These are phyloP conservation scores for Vultur gryphus DNA, from an alignment of 2,797 vertebrate species.

Conservation along the genomic window DNA sequence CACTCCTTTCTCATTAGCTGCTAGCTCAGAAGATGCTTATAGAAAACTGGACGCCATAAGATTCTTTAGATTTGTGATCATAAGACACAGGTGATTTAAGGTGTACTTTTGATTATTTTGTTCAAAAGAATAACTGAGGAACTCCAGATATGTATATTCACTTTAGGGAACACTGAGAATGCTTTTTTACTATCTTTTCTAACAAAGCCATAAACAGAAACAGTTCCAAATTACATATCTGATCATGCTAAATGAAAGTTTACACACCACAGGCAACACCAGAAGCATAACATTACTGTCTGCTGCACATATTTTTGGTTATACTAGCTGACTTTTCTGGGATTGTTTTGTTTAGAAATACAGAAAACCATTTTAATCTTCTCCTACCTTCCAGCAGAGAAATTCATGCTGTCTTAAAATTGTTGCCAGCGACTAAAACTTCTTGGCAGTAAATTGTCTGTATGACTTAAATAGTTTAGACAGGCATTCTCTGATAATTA, in stretches of 20 bases:
- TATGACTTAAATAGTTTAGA: not conserved
- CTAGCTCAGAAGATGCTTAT: not conserved
- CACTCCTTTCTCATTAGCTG: not conserved
- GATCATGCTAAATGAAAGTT: not conserved
- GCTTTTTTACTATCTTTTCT: not conserved
- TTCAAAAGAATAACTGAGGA: not conserved
- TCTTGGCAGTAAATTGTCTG: not conserved
- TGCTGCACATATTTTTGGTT: not conserved
- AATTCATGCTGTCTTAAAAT: not conserved
- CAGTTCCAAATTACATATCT: not conserved
- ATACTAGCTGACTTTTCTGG: not conserved
- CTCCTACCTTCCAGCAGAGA: not conserved
- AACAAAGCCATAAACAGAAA: not conserved
- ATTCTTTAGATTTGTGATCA: not conserved
- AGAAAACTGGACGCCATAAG: not conserved
- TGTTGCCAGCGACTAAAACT: not conserved
- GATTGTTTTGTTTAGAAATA: not conserved
- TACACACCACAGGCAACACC: rapidly evolving
- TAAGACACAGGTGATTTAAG: not conserved
- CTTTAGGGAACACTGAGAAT: not conserved
- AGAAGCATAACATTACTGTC: not conserved
- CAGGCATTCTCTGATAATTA: not conserved
- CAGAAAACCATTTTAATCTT: not conserved
- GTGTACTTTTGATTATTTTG: not conserved
- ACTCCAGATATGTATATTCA: no score